Base-by-base conservation (phyloP, 2,113 vertebrate genomes). In the Pao palembangensis region DNA sequence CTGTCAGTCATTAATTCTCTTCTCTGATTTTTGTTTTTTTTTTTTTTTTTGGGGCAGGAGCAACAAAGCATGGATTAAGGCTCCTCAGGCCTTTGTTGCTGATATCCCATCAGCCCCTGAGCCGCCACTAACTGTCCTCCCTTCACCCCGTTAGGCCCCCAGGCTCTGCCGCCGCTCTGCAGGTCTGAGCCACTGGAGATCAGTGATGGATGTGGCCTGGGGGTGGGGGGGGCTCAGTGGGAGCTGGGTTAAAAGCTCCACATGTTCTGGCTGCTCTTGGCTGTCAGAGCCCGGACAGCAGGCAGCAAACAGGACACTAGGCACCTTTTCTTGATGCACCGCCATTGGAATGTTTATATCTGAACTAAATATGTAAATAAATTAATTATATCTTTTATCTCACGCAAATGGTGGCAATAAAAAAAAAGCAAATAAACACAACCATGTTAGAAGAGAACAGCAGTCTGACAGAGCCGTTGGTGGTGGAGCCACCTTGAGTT, bases 171-270 rank as follows among this genome's bases (percentile, higher is more conserved):
- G 57, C 60, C 44, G 14, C 43, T 16, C 69, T 73, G 47, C 46
- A 53, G 81, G 66, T 63, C 75, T 67, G 48, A 64, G 57, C 63
- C 63, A 41, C 58, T 70, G 70, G 69, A 77, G 79, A 75, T 72
- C 66, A 58, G 49, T 85, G 86, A 79, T 81, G 42, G 70, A 81
- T 79, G 67, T 67, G 67, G 53, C 72, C 61, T 51, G 2, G 21
- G 21, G 21, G 2, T 2, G 21, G 21, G 21, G 21, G 21, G 21
- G 21, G 21, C 75, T 69, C 58, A 21, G 61, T 70, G 68, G 73
- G 79, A 67, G 75, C 56, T 60, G 67, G 52, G 38, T 4, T 51
- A 25, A 46, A 53, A 51, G 17, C 51, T 60, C 75, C 42, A 63
- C 64, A 57, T 38, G 46, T 42, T 38, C 68, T 66, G 28, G 8